phyloP scores from a whole-genome alignment of 2,113 vertebrate species.

The Pholis gunnellus region DNA sequence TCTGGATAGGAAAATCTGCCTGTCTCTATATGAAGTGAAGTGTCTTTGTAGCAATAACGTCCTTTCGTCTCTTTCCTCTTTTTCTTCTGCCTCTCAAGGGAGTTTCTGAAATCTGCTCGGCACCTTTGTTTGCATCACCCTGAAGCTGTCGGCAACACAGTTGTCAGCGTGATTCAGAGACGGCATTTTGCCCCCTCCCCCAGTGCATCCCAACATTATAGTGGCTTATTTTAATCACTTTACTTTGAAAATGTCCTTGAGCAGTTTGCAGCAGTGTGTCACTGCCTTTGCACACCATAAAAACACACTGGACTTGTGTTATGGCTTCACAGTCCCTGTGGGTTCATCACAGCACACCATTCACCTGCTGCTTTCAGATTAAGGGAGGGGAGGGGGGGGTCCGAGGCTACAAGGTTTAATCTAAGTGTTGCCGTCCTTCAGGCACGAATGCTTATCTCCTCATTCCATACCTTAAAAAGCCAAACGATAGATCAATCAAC shows the following conservation, averaged over 20 bases:
- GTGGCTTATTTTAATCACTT: background rate
- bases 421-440: constrained; percentile 3
- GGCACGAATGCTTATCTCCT: constrained; percentile 3
- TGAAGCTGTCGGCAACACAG: background rate
- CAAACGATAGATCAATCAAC: constrained; percentile 17
- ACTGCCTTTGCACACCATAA: background rate
- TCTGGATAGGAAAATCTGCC: background rate
- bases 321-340: background rate
- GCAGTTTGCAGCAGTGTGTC: background rate
- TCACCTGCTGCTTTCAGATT: background rate
- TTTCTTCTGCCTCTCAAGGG: background rate
- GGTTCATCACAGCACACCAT: background rate
- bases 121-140: background rate
- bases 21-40: background rate
- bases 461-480: constrained; percentile 10
- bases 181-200: no score
- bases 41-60: background rate
- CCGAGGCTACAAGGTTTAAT: background rate
- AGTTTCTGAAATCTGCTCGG: background rate
- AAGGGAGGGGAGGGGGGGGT: no score
- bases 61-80: background rate
- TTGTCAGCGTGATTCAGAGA: background rate
- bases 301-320: background rate
- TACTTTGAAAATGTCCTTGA: background rate
- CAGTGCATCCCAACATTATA: background rate